Conservation (phyloP, 2,113 vertebrate genomes). For the Sminthopsis crassicaudata region DNA sequence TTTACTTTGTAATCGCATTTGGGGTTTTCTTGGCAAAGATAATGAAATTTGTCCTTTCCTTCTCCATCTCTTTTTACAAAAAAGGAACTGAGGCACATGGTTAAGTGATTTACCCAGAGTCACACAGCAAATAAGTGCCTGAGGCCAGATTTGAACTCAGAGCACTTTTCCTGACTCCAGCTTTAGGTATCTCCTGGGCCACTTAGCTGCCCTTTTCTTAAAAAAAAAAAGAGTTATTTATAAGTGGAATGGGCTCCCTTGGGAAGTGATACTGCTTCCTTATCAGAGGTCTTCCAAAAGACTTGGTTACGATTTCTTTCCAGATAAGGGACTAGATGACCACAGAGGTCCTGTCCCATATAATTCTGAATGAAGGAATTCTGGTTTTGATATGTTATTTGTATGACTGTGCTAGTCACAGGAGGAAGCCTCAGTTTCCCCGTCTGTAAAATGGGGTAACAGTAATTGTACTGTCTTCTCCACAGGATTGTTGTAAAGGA, state of each 20-base stretch:
- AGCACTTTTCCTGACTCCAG: not conserved
- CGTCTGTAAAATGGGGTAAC: not conserved
- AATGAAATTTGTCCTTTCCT: not conserved
- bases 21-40: not conserved
- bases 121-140: not conserved
- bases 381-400: not conserved
- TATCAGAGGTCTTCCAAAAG: not conserved
- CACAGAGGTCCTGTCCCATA: not conserved
- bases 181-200: accelerated
- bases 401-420: not conserved
- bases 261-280: not conserved
- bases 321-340: not conserved
- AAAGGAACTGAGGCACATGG: not conserved
- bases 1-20: not conserved
- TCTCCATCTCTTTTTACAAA: not conserved
- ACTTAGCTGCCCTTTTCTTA: not conserved
- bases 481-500: not conserved
- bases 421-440: not conserved
- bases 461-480: not conserved
- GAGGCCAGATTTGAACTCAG: not conserved
- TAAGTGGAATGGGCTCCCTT: not conserved
- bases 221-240: not conserved
- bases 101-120: not conserved
- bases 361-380: not conserved
- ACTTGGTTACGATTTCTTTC: not conserved